Evolutionary conservation across 2,888 invertebrate genomes (phyloP).

Genomic region (Flexamia atlantica): DNA sequence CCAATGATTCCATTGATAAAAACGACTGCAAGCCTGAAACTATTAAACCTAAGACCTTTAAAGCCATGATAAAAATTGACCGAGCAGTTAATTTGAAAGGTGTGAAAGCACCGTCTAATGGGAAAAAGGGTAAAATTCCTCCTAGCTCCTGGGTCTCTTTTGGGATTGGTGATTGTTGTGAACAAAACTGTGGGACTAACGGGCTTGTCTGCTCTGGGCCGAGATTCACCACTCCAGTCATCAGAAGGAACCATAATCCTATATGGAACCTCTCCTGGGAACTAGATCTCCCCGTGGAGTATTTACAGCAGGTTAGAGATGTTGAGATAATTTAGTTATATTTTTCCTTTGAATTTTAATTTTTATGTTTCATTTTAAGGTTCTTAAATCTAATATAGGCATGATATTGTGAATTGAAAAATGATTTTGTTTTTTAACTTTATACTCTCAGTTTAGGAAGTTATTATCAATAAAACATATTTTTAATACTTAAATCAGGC

Average conservation of each 20-base stretch:
- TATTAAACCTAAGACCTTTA: constrained; percentile 72
- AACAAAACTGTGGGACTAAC: constrained; percentile 54
- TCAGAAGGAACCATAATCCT: constrained; percentile 77
- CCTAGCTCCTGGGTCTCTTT: constrained; percentile 58
- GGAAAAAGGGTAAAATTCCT: constrained; percentile 46
- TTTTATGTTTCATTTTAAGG: too few species aligned
- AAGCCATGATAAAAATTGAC: constrained; percentile 77
- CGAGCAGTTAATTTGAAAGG: constrained; percentile 77
- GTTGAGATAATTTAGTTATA: neutral
- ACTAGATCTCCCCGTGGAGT: constrained; percentile 63
- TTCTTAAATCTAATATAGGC: too few species aligned
- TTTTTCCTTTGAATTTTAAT: too few species aligned
- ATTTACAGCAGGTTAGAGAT: constrained; percentile 64
- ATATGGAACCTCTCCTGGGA: constrained; percentile 65
- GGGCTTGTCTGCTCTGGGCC: constrained; percentile 11
- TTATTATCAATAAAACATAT: too few species aligned
- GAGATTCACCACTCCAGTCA: constrained; percentile 76
- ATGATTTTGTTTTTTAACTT: too few species aligned
- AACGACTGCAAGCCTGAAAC: neutral
- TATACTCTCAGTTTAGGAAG: too few species aligned
- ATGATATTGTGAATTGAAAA: too few species aligned
- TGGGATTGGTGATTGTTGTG: constrained; percentile 40
- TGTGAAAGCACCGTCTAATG: constrained; percentile 41
- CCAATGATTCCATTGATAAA: constrained; percentile 33
- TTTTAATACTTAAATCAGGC: too few species aligned